A percentile compares a stretch with the other conserved stretches of the same genome.
Conservation (phyloP, 2,888 invertebrate species). For the Idaea aversata region DNA sequence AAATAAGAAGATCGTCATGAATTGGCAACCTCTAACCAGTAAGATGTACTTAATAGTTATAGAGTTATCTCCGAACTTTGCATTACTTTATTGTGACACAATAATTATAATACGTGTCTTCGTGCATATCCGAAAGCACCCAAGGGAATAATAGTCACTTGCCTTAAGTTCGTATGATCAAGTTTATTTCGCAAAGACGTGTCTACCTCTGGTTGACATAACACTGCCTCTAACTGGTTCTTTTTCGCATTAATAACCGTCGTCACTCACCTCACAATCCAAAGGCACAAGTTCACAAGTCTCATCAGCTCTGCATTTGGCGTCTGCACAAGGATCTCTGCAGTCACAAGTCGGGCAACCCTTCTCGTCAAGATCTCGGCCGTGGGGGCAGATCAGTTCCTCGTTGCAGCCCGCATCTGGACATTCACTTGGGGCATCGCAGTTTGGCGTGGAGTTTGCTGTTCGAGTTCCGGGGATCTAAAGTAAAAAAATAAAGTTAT, state of each 20-base stretch:
- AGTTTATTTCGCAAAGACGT: too few species aligned
- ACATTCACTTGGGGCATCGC: constrained; percentile 55
- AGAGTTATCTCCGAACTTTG: too few species aligned
- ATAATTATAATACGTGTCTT: too few species aligned
- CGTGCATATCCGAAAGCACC: too few species aligned
- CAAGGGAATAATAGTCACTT: too few species aligned
- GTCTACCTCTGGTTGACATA: too few species aligned
- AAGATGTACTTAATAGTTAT: too few species aligned
- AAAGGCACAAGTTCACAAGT: constrained; percentile 67
- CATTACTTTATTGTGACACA: too few species aligned
- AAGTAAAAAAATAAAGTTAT: background rate
- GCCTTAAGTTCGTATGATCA: too few species aligned
- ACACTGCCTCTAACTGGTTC: too few species aligned
- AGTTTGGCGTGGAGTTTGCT: constrained; percentile 78
- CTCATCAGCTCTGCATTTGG: constrained; percentile 84
- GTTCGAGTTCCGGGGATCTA: constrained; percentile 83
- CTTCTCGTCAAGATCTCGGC: constrained; percentile 60
- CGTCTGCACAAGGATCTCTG: constrained; percentile 87
- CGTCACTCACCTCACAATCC: constrained; percentile 61
- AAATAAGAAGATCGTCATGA: background rate
- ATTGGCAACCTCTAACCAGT: too few species aligned
- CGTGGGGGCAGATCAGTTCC: constrained; percentile 57
- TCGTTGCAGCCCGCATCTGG: constrained; percentile 52
- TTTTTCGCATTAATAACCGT: background rate
- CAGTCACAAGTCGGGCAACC: constrained; percentile 89